A percentile compares a stretch with the other conserved stretches of the same genome.
These are phyloP conservation scores for Achatina immaculata DNA, from an alignment of 1,140 invertebrate genomes.

Conservation along the genomic window DNA sequence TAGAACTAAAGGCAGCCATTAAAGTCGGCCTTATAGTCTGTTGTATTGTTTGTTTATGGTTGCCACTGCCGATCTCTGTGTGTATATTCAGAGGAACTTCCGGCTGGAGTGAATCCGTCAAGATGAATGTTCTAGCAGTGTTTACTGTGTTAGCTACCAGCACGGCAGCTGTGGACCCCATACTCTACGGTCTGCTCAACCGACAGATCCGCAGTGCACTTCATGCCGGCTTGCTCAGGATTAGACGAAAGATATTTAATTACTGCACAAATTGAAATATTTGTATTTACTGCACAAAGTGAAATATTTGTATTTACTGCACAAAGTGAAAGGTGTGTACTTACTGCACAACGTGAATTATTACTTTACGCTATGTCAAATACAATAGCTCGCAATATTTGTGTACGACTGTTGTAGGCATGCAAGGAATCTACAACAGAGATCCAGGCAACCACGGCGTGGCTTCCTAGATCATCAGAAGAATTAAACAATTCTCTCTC, in stretches of 20 bases:
- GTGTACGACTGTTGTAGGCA: too few species aligned
- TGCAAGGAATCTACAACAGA: too few species aligned
- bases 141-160: conserved; percentile 26
- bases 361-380: too few species aligned
- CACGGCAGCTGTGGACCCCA: conserved; percentile 37
- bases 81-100: conserved; percentile 2
- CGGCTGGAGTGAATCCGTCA: neutral
- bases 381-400: too few species aligned
- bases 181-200: conserved; percentile 41
- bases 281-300: too few species aligned
- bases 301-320: too few species aligned
- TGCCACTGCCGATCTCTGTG: conserved; percentile 45
- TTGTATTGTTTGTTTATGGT: conserved; percentile 43
- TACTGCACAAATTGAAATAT: neutral
- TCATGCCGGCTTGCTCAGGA: neutral
- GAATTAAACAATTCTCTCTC: neutral
- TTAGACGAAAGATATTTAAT: neutral
- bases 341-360: too few species aligned
- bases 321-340: too few species aligned
- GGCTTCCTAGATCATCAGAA: neutral
- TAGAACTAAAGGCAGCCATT: conserved; percentile 47
- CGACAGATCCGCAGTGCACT: conserved; percentile 20
- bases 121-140: conserved; percentile 13
- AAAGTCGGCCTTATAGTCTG: conserved; percentile 47
- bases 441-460: neutral